These are phyloP conservation scores for Rhinolophus ferrumequinum DNA, from an alignment of 2,113 vertebrate genomes.

Conservation along the genomic window DNA sequence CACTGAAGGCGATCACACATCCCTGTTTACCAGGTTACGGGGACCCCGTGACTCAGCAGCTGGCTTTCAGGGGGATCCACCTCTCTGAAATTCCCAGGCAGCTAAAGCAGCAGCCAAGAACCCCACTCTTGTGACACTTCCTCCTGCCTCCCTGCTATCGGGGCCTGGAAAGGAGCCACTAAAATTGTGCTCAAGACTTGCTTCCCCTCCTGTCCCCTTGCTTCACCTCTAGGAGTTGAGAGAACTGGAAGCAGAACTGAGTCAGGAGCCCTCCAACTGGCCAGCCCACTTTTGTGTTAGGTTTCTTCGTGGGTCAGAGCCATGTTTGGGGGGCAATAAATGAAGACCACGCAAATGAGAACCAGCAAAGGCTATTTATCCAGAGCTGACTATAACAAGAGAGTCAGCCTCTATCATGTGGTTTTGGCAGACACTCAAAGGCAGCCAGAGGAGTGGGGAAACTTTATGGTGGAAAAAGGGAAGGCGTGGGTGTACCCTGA, in stretches of 20 bases:
- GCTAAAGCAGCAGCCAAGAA: background rate
- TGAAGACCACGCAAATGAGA: background rate
- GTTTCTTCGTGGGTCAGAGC: background rate
- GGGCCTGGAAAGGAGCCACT: background rate
- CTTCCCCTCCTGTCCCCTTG: too few relatives aligned
- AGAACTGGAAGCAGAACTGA: background rate
- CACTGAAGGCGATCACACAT: rapidly evolving
- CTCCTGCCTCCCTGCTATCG: background rate
- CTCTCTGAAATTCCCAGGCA: background rate
- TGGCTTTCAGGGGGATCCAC: background rate
- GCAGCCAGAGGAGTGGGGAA: background rate
- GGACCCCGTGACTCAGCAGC: background rate
- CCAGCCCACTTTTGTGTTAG: background rate
- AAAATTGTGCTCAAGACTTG: background rate
- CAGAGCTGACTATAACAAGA: background rate
- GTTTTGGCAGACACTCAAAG: background rate
- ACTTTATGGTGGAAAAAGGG: background rate
- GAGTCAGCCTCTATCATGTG: background rate
- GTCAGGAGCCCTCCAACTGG: background rate
- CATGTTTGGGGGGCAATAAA: background rate
- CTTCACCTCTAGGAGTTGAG: background rate
- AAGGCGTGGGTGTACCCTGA: background rate
- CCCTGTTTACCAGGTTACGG: background rate
- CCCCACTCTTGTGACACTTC: background rate
- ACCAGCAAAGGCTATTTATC: background rate